These are phyloP conservation scores for Periophthalmodon schlosseri DNA, from an alignment of 2,113 vertebrate species.

Conservation along the genomic window DNA sequence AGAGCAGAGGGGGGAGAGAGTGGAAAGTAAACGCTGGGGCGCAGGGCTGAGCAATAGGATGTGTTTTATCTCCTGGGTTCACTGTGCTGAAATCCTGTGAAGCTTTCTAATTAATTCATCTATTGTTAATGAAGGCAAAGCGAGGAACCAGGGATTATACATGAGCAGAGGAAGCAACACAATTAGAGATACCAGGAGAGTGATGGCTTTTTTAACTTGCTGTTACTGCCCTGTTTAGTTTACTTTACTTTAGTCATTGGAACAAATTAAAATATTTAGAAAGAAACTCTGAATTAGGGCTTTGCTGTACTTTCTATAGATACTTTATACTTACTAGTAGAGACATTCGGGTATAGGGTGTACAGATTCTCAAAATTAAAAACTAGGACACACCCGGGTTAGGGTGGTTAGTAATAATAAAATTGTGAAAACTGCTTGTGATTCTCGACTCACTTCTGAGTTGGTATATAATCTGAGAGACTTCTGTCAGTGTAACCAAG, in stretches of 20 bases:
- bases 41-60: constrained; percentile 67
- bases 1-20: constrained; percentile 58
- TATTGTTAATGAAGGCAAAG: constrained; percentile 83
- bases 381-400: no score
- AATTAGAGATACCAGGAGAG: constrained; percentile 82
- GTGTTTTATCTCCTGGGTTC: constrained; percentile 81
- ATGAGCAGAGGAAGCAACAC: constrained; percentile 74
- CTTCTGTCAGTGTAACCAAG: no score
- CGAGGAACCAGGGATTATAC: constrained; percentile 77
- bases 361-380: no score
- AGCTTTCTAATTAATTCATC: constrained; percentile 85
- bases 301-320: neutral
- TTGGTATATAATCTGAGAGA: no score
- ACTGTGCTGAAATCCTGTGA: constrained; percentile 81
- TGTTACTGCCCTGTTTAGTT: constrained; percentile 61
- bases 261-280: constrained; percentile 39
- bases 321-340: no score
- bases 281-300: neutral
- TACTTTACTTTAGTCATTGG: constrained; percentile 65
- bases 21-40: constrained; percentile 38
- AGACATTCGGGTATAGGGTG: no score
- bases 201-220: constrained; percentile 78
- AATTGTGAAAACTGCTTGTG: no score
- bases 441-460: no score
- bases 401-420: no score